These are phyloP conservation scores for Pyrocoelia pectoralis DNA, from an alignment of 2,888 invertebrate genomes.

Conservation along the genomic window DNA sequence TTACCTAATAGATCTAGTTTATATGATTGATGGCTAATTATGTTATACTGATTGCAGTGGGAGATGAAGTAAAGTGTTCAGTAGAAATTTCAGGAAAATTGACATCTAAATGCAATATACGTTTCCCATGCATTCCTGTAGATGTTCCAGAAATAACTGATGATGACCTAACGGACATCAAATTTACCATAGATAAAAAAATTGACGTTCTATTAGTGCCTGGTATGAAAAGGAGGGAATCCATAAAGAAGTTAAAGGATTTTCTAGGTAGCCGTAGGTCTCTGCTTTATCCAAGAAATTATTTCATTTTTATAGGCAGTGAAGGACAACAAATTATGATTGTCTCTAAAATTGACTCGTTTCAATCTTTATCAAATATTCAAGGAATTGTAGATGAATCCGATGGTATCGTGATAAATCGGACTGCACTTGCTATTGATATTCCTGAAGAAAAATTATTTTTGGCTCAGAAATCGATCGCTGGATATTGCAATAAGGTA, in stretches of 20 bases:
- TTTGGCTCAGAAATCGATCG: slow-evolving; percentile 97
- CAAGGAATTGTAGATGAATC: slow-evolving; percentile 92
- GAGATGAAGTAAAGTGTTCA: slow-evolving; percentile 49
- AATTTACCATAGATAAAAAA: slow-evolving; percentile 71
- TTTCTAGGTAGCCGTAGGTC: slow-evolving; percentile 52
- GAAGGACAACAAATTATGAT: slow-evolving; percentile 92
- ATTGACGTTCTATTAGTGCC: slow-evolving; percentile 84
- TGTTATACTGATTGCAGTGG: slow-evolving; percentile 39
- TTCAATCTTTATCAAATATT: slow-evolving; percentile 93
- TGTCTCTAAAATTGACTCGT: slow-evolving; percentile 99
- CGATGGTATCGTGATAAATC: slow-evolving; percentile 98
- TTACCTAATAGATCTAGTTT: slow-evolving; percentile 21
- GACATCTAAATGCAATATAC: slow-evolving; percentile 63
- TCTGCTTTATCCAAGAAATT: neutral
- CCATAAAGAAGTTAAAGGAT: slow-evolving; percentile 68
- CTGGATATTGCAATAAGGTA: slow-evolving; percentile 88
- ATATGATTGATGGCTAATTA: neutral
- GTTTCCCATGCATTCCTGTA: slow-evolving; percentile 63
- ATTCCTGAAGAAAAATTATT: slow-evolving; percentile 98
- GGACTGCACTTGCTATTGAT: slow-evolving; percentile 97
- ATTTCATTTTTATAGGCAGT: slow-evolving; percentile 68
- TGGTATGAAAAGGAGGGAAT: slow-evolving; percentile 75
- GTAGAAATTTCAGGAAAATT: slow-evolving; percentile 55
- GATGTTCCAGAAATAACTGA: slow-evolving; percentile 58
- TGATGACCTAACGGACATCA: slow-evolving; percentile 61